Evolutionary conservation across 92 coral and sea anemone genomes (phyloP).

Genomic region (Epizoanthus scotinus): DNA sequence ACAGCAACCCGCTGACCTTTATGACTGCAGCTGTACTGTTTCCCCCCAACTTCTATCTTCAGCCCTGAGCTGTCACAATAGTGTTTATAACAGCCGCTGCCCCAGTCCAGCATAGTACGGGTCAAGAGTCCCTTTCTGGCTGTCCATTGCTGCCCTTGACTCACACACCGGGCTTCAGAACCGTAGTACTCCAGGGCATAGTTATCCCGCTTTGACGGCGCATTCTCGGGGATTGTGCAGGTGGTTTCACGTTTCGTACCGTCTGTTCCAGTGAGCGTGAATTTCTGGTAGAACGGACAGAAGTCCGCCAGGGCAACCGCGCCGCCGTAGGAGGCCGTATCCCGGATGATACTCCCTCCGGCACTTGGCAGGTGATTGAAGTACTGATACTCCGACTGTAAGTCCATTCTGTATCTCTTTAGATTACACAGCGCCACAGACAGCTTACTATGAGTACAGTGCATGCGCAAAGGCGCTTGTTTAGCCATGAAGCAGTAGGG

Average conservation of each 20-base stretch:
- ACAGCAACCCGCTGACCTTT: conserved; percentile 81
- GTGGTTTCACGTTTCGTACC: conserved; percentile 84
- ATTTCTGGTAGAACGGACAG: conserved; percentile 96
- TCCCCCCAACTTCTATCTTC: conserved; percentile 67
- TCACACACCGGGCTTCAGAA: conserved; percentile 64
- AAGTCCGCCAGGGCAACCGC: conserved; percentile 95
- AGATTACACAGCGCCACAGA: conserved; percentile 95
- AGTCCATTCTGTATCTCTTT: conserved; percentile 61
- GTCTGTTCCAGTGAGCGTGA: conserved; percentile 78
- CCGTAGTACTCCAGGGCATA: conserved; percentile 91
- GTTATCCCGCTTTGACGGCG: conserved; percentile 74
- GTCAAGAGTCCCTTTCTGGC: conserved; percentile 86
- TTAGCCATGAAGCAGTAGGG: conserved; percentile 91
- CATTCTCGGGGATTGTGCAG: conserved; percentile 79
- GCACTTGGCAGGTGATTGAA: conserved; percentile 80
- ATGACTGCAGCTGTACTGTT: conserved; percentile 63
- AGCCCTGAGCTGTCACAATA: conserved; percentile 70
- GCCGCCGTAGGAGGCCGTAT: conserved; percentile 89
- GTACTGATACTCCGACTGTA: conserved; percentile 89
- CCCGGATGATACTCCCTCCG: conserved; percentile 59
- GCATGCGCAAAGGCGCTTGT: conserved; percentile 87
- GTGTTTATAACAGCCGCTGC: conserved; percentile 92
- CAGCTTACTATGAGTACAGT: conserved; percentile 93
- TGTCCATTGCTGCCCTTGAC: conserved; percentile 88
- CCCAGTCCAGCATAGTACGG: conserved; percentile 99